A percentile compares a stretch with the other conserved stretches of the same genome.
phyloP scores from a whole-genome alignment of 2,888 invertebrate species.

The Meloe dianella region DNA sequence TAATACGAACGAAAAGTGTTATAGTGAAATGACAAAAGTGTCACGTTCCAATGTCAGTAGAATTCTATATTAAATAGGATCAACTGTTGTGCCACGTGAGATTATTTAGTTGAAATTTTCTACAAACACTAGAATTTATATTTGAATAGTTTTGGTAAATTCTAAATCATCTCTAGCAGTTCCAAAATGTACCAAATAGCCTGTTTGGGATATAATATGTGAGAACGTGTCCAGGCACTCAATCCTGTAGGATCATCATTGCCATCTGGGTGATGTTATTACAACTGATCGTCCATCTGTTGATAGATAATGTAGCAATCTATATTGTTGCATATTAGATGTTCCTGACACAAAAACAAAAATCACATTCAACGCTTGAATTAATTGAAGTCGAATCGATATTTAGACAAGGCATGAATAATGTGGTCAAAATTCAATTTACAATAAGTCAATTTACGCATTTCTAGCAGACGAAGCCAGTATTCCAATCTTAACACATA shows the following conservation, averaged over 20 bases:
- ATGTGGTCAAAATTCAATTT: background rate
- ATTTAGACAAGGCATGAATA: too few relatives aligned
- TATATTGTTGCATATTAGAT: background rate
- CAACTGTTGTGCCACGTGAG: background rate
- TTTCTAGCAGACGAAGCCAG: too few relatives aligned
- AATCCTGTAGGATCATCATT: background rate
- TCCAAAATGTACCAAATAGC: background rate
- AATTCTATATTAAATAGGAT: background rate
- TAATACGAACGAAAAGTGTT: constrained; percentile 31
- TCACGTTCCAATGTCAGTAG: constrained; percentile 21
- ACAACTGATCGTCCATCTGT: background rate
- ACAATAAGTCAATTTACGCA: background rate
- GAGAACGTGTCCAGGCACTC: background rate
- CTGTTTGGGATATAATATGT: background rate
- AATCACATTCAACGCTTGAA: background rate
- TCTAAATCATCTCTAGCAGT: background rate
- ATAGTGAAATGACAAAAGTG: constrained; percentile 23
- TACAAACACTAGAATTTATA: background rate
- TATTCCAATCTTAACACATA: too few relatives aligned
- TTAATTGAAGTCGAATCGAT: background rate
- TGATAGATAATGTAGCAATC: background rate
- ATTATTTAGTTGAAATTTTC: background rate
- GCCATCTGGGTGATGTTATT: background rate
- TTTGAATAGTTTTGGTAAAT: background rate
- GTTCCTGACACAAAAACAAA: background rate